Evolutionary conservation across 1,140 invertebrate species (phyloP), one percentile per base, ranked within the genome.

Genomic region (Aphelenchoides besseyi): DNA sequence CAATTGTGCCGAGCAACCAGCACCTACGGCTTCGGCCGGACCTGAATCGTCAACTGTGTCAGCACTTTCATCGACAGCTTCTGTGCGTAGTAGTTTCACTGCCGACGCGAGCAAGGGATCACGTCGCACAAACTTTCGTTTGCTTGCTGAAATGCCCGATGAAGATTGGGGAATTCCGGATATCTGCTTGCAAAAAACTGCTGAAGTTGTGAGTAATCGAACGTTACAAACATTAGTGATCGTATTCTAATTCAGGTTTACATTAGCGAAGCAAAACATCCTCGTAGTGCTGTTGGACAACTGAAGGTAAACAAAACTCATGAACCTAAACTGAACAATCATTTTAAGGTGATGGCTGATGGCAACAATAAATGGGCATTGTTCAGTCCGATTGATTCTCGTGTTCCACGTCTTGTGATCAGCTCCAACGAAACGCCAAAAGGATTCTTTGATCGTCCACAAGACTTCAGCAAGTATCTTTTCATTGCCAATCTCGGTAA

Each of bases 401-500:
- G 91, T 71, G 79, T 92, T 30, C 92, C 92, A 16, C 84, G 89
- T n/a, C 86, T 93, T 63, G 87, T 88, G 77, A 89, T 94, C 74
- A 87, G 88, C 48, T 85, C 87, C 68, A 85, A 86, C 9, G 86
- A 88, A 59, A 16, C 69, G 23, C 76, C 76, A 16, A 32, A 30
- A 18, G 71, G 72, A 8, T 78, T 78, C 64, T 74, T 53, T 35
- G 63, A 77, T 3, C 69, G 75, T 12, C 78, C 76, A 33, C 74
- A 77, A 28, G 76, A 78, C 63, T 78, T 69, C 68, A 52, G 23
- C 70, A 79, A 79, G 32, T 74, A 37, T 26, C 36, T 80, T 23
- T 78, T 64, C 53, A 29, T 78, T 3, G 76, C 78, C 16, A 29
- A 74, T 28, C 41, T 78, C 26, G 36, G 9, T n/a, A 8, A 23